Percentiles rank a stretch among this genome's conserved stretches.
Conservation (phyloP, 2,888 invertebrate genomes). For the Candidula unifasciata region DNA sequence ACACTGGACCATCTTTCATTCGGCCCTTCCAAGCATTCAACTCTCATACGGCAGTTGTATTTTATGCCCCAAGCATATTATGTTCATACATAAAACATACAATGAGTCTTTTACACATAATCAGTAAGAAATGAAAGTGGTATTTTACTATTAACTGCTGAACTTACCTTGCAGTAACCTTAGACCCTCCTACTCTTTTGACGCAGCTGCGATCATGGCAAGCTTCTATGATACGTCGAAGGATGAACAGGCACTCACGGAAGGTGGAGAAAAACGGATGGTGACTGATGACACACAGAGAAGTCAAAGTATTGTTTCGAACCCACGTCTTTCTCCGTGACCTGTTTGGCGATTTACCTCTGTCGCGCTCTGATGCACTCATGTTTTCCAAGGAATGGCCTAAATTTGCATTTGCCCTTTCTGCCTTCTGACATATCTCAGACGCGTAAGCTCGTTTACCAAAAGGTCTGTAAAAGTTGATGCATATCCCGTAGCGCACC, state of each 20-base stretch:
- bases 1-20: too few relatives aligned
- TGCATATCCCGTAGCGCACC: conserved; percentile 92
- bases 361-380: conserved; percentile 61
- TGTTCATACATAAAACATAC: too few relatives aligned
- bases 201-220: conserved; percentile 91
- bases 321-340: conserved; percentile 71
- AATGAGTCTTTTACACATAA: too few relatives aligned
- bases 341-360: conserved; percentile 68
- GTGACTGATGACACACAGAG: conserved; percentile 97
- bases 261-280: conserved; percentile 99
- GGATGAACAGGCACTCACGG: conserved; percentile 96
- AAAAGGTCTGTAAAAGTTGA: conserved; percentile 97
- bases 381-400: conserved; percentile 59
- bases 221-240: conserved; percentile 97
- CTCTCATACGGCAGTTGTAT: too few relatives aligned
- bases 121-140: too few relatives aligned
- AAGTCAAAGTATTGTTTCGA: conserved; percentile 94
- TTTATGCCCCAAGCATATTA: too few relatives aligned
- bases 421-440: conserved; percentile 63
- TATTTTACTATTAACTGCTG: too few relatives aligned
- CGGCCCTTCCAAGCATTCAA: too few relatives aligned
- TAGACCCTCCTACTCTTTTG: conserved; percentile 90
- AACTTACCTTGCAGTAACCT: conserved; percentile 87
- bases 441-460: conserved; percentile 66
- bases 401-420: conserved; percentile 59